Evolutionary conservation across 2,113 vertebrate genomes (phyloP), one percentile per base, ranked within the genome.

Genomic region (Marcusenius ussheri): DNA sequence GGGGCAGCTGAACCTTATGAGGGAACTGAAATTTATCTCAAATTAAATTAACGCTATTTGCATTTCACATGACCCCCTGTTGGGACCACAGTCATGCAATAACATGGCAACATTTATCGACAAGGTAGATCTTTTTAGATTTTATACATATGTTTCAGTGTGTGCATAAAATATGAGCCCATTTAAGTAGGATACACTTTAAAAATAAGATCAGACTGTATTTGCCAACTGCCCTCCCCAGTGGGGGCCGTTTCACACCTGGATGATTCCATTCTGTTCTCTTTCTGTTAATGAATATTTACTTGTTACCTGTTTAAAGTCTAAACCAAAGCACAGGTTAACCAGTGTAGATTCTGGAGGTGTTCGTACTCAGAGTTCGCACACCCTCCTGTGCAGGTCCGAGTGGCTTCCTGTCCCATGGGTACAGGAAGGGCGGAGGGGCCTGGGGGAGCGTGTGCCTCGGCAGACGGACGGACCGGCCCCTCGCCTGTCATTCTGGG

Each of bases 221-320:
- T 66, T 66, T 66, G 8, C 58, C 58, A 27, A 11, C 66, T 83
- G 62, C 35, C 53, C 2, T 62, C 19, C 8, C 50, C 21, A 84
- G 9, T 19, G 62, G 31, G 66, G 83, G 49, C 6, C 31, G 35
- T 92, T 92, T 87, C 88, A 93, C 93, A 94, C 92, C 94, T 92
- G 93, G 91, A 90, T 92, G 17, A 90, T 87, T 88, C 0, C 19
- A 56, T 45, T 88, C 53, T 5, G 51, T 84, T 92, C 91, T 17
- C 6, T 8, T 39, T 46, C 2, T 3, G 93, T 95, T 89, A 95
- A 96, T 95, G 91, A 94, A 92, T 95, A 74, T 70, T 45, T 3
- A 58, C 58, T 35, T 3, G 74, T 89, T 90, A 95, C 93, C 95
- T 95, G 94, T 95, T 94, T 92, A 92, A 91, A 62, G 85, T 50